Percentiles rank a stretch among this genome's conserved stretches.
Evolutionary conservation across 2,888 invertebrate genomes (phyloP).

Genomic region (Frankliniella fusca): DNA sequence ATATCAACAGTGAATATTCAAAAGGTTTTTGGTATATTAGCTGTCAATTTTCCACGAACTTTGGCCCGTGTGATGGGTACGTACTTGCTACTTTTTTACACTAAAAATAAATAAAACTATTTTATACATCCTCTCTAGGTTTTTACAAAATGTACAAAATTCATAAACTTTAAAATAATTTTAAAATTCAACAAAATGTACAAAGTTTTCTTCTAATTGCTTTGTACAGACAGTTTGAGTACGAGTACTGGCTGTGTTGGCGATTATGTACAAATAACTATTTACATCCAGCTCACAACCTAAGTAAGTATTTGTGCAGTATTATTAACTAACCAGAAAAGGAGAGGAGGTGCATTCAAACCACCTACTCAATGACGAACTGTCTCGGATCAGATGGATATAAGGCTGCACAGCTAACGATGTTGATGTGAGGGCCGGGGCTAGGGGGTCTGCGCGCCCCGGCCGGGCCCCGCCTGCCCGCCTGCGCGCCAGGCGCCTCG

Average conservation of each 20-base stretch:
- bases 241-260: neutral
- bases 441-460: neutral
- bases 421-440: neutral
- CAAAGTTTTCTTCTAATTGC: neutral
- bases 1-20: conserved; percentile 28
- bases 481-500: neutral
- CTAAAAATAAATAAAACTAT: neutral
- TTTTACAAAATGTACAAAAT: neutral
- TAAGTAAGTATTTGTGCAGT: neutral
- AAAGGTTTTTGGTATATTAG: conserved; percentile 16
- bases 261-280: neutral
- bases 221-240: neutral
- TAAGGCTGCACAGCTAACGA: neutral
- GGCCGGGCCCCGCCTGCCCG: neutral
- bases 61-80: neutral
- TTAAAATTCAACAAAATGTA: neutral
- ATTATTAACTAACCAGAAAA: neutral
- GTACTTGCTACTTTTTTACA: conserved; percentile 11
- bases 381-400: neutral
- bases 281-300: neutral
- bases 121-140: neutral
- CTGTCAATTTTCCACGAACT: conserved; percentile 11
- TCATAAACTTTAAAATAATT: neutral
- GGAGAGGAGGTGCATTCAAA: neutral
- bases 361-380: neutral